These are phyloP conservation scores for Leptatherina wallacei DNA, from an alignment of 2,797 vertebrate genomes.

Conservation along the genomic window DNA sequence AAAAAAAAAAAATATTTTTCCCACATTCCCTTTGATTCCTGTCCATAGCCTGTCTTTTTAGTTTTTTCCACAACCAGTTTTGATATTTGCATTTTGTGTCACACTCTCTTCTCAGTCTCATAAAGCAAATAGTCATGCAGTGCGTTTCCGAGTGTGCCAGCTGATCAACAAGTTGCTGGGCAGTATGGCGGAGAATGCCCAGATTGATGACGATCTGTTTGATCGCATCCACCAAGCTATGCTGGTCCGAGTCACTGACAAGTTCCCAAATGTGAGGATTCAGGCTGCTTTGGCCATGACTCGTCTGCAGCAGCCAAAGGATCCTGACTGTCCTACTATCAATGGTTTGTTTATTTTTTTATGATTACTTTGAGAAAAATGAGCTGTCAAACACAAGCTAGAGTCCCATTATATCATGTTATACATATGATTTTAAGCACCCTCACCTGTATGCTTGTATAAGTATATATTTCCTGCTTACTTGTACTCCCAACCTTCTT, in stretches of 20 bases:
- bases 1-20: too few relatives aligned
- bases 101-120: conserved; percentile 84
- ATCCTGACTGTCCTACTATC: conserved; percentile 90
- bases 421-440: conserved; percentile 1
- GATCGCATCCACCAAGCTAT: conserved; percentile 93
- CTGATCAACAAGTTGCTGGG: conserved; percentile 94
- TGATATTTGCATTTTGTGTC: conserved; percentile 16
- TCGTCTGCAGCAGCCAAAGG: conserved; percentile 92
- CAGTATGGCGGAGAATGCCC: conserved; percentile 93
- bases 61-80: neutral
- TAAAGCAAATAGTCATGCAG: conserved; percentile 88
- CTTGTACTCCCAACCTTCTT: neutral
- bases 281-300: conserved; percentile 94
- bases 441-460: neutral
- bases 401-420: neutral
- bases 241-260: conserved; percentile 92
- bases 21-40: neutral
- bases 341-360: conserved; percentile 69
- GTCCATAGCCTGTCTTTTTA: neutral
- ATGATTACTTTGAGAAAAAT: neutral
- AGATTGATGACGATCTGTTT: conserved; percentile 94
- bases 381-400: neutral
- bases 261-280: conserved; percentile 94
- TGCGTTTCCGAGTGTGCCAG: conserved; percentile 93
- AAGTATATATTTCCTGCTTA: neutral